Percentiles rank a stretch among this genome's conserved stretches.
These are phyloP conservation scores for Chloropsis hardwickii DNA, from an alignment of 2,113 vertebrate species.

Conservation along the genomic window DNA sequence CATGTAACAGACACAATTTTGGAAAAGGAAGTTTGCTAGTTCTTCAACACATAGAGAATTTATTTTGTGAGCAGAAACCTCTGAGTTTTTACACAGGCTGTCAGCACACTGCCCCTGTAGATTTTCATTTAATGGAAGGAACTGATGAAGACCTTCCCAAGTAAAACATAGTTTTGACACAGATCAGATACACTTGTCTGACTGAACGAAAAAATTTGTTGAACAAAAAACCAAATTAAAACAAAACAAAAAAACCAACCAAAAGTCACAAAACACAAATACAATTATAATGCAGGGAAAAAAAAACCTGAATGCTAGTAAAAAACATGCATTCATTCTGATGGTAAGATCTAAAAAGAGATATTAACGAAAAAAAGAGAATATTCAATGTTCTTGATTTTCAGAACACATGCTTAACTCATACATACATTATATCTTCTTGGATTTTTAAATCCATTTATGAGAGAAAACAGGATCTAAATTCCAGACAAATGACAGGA, in stretches of 20 bases:
- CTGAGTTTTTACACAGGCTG: background rate
- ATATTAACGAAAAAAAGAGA: background rate
- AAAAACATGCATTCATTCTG: background rate
- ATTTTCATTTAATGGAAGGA: background rate
- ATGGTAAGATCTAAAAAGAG: background rate
- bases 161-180: background rate
- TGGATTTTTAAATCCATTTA: background rate
- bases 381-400: background rate
- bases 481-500: background rate
- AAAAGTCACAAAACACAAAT: background rate
- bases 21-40: background rate
- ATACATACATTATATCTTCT: background rate
- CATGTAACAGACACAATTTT: background rate
- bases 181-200: background rate
- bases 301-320: too few relatives aligned
- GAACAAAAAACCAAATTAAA: background rate
- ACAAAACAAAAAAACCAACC: background rate
- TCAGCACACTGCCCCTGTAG: background rate
- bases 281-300: background rate
- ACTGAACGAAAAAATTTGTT: background rate
- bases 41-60: background rate
- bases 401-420: background rate
- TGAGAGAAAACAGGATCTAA: background rate
- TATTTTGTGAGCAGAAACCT: background rate
- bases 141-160: background rate